A percentile compares a stretch with the other conserved stretches of the same genome.
Conservation (phyloP, 2,113 vertebrate genomes). For the Hippocampus abdominalis region DNA sequence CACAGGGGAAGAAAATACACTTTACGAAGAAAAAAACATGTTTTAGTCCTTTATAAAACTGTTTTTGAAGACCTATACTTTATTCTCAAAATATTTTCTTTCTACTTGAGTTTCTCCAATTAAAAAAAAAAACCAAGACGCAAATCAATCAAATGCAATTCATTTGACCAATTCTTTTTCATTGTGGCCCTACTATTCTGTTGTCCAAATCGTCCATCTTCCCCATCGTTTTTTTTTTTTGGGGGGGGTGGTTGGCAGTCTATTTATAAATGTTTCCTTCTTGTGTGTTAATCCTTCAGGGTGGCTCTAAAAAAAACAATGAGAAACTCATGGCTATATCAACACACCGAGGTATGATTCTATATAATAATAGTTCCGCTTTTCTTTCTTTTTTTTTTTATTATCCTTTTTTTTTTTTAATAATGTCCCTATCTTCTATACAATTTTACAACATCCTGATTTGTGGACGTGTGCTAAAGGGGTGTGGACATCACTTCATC, state of each 20-base stretch:
- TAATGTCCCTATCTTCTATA: slow-evolving; percentile 66
- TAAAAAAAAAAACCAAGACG: no score
- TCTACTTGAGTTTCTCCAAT: background rate
- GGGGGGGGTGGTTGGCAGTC: background rate
- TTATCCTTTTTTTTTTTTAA: slow-evolving; percentile 16
- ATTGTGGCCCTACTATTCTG: background rate
- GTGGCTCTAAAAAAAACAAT: slow-evolving; percentile 45
- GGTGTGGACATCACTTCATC: slow-evolving; percentile 34
- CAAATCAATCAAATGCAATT: no score
- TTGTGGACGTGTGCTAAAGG: slow-evolving; percentile 60
- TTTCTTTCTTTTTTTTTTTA: slow-evolving; percentile 13
- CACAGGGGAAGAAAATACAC: background rate
- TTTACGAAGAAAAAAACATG: background rate
- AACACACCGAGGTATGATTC: slow-evolving; percentile 58
- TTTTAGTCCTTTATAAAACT: background rate
- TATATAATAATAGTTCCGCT: slow-evolving; percentile 60
- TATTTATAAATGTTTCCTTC: background rate
- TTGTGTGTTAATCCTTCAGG: background rate
- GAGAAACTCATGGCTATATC: slow-evolving; percentile 53
- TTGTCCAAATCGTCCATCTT: background rate
- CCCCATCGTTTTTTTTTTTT: background rate
- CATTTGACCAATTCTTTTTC: background rate
- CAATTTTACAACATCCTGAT: slow-evolving; percentile 70
- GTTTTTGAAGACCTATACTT: background rate
- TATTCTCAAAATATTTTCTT: background rate